Evolutionary conservation across 2,888 invertebrate species (phyloP).

Genomic region (Agrochola circellaris): DNA sequence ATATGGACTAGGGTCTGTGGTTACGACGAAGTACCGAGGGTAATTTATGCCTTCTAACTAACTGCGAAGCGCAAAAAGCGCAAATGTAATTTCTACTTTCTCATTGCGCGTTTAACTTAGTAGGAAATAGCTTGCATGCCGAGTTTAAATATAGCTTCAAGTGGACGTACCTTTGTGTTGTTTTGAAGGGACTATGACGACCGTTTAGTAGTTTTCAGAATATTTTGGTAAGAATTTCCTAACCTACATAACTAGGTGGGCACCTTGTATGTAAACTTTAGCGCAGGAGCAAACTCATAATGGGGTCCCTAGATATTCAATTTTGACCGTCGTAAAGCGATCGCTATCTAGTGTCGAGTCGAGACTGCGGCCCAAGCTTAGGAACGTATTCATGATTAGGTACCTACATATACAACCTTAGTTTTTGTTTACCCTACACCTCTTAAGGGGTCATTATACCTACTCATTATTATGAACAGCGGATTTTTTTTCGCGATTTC

Average conservation of each 20-base stretch:
- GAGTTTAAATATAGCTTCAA: slow-evolving; percentile 22
- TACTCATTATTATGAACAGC: too few relatives aligned
- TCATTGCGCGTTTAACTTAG: slow-evolving; percentile 15
- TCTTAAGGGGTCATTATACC: too few relatives aligned
- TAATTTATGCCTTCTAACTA: slow-evolving; percentile 22
- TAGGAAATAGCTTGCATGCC: slow-evolving; percentile 2
- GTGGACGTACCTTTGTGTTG: neutral
- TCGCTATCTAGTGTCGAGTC: too few relatives aligned
- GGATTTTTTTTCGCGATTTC: too few relatives aligned
- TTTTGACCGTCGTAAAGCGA: too few relatives aligned
- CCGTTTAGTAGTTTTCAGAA: neutral
- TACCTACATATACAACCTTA: neutral
- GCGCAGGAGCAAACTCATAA: neutral
- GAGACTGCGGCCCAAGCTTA: neutral
- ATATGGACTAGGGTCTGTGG: slow-evolving; percentile 80
- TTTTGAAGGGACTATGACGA: neutral
- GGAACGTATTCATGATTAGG: neutral
- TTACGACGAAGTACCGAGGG: slow-evolving; percentile 66
- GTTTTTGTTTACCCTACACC: too few relatives aligned
- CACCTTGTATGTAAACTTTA: neutral
- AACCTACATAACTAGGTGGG: slow-evolving; percentile 6
- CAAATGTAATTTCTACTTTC: slow-evolving; percentile 15
- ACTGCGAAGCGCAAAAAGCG: slow-evolving; percentile 2
- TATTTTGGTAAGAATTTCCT: slow-evolving; percentile 4
- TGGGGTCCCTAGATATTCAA: too few relatives aligned